Evolutionary conservation across 1,140 invertebrate species (phyloP).

Genomic region (Paramacrobiotus metropolitanus): DNA sequence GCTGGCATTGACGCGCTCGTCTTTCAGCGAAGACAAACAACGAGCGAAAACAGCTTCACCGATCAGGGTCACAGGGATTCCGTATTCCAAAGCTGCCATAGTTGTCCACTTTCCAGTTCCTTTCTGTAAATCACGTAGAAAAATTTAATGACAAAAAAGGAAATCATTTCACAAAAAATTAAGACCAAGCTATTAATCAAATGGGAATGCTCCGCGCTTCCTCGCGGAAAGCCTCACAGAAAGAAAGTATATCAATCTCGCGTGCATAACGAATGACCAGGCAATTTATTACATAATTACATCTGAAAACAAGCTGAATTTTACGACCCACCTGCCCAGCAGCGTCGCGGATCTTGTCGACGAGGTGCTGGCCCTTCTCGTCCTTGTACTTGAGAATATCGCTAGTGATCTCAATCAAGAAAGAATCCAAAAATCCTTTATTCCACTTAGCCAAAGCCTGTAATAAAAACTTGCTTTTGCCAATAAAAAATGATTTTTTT

Average conservation of each 20-base stretch:
- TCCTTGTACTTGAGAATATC: conserved; percentile 90
- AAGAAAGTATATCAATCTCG: too few species aligned
- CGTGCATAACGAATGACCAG: too few species aligned
- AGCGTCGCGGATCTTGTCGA: conserved; percentile 78
- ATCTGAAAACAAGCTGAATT: conserved; percentile 6
- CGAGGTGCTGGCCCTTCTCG: conserved; percentile 40
- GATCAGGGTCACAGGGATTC: conserved; percentile 88
- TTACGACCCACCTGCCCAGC: conserved; percentile 48
- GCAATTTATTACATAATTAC: conserved; percentile 7
- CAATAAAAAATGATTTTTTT: too few species aligned
- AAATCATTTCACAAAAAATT: background rate
- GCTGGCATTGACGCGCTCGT: conserved; percentile 57
- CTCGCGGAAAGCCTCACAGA: too few species aligned
- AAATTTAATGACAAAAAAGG: too few species aligned
- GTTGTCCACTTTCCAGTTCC: conserved; percentile 99
- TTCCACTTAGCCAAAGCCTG: conserved; percentile 83
- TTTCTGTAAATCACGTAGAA: conserved; percentile 34
- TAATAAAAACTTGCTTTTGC: too few species aligned
- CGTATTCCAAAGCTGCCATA: conserved; percentile 81
- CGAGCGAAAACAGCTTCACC: conserved; percentile 90
- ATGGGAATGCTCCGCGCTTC: too few species aligned
- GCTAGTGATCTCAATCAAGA: conserved; percentile 89
- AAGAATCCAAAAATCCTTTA: conserved; percentile 80
- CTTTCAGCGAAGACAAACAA: conserved; percentile 66
- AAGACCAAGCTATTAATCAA: background rate